These are phyloP conservation scores for Digitonthophagus gazella DNA, from an alignment of 2,888 invertebrate species.

Conservation along the genomic window DNA sequence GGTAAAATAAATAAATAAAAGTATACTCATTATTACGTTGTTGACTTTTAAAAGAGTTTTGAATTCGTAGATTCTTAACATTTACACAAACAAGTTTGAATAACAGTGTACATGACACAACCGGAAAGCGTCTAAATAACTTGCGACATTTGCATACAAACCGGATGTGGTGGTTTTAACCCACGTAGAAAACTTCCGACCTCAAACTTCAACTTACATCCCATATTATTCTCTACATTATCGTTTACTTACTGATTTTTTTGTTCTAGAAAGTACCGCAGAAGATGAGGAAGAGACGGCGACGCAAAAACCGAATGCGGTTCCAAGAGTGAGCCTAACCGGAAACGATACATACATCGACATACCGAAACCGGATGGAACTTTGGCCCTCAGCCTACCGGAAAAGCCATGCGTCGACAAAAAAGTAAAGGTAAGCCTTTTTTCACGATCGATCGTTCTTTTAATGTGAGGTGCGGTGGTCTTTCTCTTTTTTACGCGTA, in stretches of 20 bases:
- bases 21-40: too few relatives aligned
- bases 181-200: neutral
- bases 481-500: conserved; percentile 24
- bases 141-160: too few relatives aligned
- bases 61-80: too few relatives aligned
- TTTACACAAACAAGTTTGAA: too few relatives aligned
- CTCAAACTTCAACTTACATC: neutral
- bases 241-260: conserved; percentile 15
- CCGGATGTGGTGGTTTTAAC: too few relatives aligned
- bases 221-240: neutral
- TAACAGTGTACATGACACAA: too few relatives aligned
- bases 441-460: neutral
- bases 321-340: conserved; percentile 49
- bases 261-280: conserved; percentile 56
- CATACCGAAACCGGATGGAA: conserved; percentile 53
- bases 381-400: conserved; percentile 58
- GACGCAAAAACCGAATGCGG: conserved; percentile 40
- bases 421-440: conserved; percentile 67
- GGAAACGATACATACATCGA: conserved; percentile 54
- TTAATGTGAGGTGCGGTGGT: neutral
- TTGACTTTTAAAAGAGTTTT: too few relatives aligned
- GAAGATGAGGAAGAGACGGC: conserved; percentile 57
- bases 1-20: too few relatives aligned
- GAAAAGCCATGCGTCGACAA: conserved; percentile 68
- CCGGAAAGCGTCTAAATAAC: too few relatives aligned